Conservation (phyloP, 92 coral and sea anemone species). For the Epizoanthus fatuus region DNA sequence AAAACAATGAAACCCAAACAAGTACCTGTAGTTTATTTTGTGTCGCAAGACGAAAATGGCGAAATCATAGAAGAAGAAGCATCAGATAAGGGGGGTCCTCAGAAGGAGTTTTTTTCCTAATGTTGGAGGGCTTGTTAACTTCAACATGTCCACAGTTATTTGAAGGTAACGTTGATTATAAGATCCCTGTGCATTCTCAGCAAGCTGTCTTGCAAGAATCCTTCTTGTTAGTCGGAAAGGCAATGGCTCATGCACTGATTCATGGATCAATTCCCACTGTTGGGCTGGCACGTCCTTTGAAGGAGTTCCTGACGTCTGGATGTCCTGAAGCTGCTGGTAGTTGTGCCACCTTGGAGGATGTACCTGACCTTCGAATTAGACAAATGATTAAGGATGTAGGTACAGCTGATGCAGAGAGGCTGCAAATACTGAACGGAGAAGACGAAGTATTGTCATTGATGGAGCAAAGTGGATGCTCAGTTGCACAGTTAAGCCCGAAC, state of each 20-base stretch:
- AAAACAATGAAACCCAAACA: conserved; percentile 9
- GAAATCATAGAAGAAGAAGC: conserved; percentile 60
- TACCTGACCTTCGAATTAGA: conserved; percentile 30
- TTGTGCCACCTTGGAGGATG: conserved; percentile 38
- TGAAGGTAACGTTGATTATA: conserved; percentile 24
- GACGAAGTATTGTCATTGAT: conserved; percentile 29
- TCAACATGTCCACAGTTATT: conserved; percentile 21
- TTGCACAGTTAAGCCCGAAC: conserved; percentile 26
- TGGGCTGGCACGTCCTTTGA: conserved; percentile 6
- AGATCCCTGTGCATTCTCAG: conserved; percentile 32
- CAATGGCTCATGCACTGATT: conserved; percentile 19
- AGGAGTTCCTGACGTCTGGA: neutral
- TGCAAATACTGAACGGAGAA: conserved; percentile 23
- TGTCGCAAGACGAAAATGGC: conserved; percentile 45
- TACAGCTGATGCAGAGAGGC: conserved; percentile 12
- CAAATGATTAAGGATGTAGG: conserved; percentile 24
- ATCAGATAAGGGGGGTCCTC: too few relatives aligned
- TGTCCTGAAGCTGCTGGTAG: conserved; percentile 43
- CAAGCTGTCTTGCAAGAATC: conserved; percentile 25
- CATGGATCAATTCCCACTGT: conserved; percentile 26
- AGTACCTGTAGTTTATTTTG: conserved; percentile 58
- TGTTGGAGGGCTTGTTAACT: neutral
- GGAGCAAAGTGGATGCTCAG: conserved; percentile 50
- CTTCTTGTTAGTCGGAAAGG: conserved; percentile 20
- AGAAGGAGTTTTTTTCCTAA: too few relatives aligned